A percentile compares a stretch with the other conserved stretches of the same genome.
Conservation (phyloP, 2,888 invertebrate genomes). For the Monopis laevigella region DNA sequence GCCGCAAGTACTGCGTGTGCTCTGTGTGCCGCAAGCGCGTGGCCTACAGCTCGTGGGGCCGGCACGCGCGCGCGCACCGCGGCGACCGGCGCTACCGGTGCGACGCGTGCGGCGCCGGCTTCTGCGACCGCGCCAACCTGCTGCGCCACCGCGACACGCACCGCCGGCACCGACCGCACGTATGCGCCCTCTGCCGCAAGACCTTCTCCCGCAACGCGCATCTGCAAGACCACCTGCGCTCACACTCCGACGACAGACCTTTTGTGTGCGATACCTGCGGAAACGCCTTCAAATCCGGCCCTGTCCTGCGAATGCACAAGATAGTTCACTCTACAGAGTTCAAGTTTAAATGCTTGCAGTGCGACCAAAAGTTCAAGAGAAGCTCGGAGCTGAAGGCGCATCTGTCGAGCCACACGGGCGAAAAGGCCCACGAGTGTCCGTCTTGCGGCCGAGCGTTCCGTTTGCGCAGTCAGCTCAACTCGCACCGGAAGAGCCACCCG, state of each 20-base stretch:
- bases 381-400: conserved; percentile 51
- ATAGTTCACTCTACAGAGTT: conserved; percentile 52
- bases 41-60: conserved; percentile 50
- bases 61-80: conserved; percentile 51
- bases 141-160: conserved; percentile 62
- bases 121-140: conserved; percentile 36
- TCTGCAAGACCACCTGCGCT: conserved; percentile 46
- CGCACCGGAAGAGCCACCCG: conserved; percentile 28
- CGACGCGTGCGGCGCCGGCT: conserved; percentile 59
- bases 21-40: conserved; percentile 57
- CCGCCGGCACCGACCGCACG: conserved; percentile 36
- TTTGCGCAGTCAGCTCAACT: conserved; percentile 34
- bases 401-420: conserved; percentile 55
- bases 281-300: conserved; percentile 54
- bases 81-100: conserved; percentile 43
- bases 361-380: conserved; percentile 50
- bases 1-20: conserved; percentile 41
- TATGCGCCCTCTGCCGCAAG: conserved; percentile 52
- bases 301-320: conserved; percentile 58
- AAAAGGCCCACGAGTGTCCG: conserved; percentile 56
- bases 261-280: conserved; percentile 54
- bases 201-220: conserved; percentile 49
- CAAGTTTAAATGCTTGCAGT: conserved; percentile 31
- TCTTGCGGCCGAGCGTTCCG: conserved; percentile 61
- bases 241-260: conserved; percentile 44